Evolutionary conservation across 2,888 invertebrate species (phyloP), one percentile per base, ranked within the genome.

Genomic region (Dolichomitus sp.): DNA sequence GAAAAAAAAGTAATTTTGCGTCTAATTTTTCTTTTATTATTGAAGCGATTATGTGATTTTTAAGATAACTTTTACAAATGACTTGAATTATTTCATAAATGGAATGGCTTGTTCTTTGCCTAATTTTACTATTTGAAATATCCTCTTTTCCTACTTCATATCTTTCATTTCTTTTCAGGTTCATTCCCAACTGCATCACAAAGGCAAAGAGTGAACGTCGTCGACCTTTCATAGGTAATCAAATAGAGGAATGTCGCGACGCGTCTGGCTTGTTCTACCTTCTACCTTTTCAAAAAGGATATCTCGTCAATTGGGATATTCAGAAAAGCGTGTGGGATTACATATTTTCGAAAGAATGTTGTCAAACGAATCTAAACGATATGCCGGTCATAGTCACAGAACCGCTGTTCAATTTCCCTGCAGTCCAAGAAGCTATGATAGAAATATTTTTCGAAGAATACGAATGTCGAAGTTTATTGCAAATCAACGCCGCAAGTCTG

Each of bases 391-490:
- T 99, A 4, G 94, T 99, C 42, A 99, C 99, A 0, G 99, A 99
- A 91, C 99, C 99, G 0, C 95, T 97, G 87, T 98, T 98, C 91
- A 99, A 99, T 93, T 99, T 99, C 92, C 95, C 96, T 0, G 97
- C 98, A 0, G 96, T 98, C 73, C 98, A 99, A 94, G 99, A 99
- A 94, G 98, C 97, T 0, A 97, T 98, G 94, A 97, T 97, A 54
- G 99, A 99, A 94, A 97, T 99, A 87, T 97, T 99, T 88, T 99
- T 99, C 94, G 99, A 99, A 93, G 99, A 99, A 92, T 99, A 98
- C 91, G 98, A 98, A 89, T 98, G 99, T 89, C 96, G 97, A 75
- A 96, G 97, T 0, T 94, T 99, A 68, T 94, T 97, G 69, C 95
- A 97, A 86, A 96, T 97, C 40, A 98, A 98, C 89, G 96, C 97